Base-by-base conservation (phyloP, 2,113 vertebrate species). In the Columba livia region DNA sequence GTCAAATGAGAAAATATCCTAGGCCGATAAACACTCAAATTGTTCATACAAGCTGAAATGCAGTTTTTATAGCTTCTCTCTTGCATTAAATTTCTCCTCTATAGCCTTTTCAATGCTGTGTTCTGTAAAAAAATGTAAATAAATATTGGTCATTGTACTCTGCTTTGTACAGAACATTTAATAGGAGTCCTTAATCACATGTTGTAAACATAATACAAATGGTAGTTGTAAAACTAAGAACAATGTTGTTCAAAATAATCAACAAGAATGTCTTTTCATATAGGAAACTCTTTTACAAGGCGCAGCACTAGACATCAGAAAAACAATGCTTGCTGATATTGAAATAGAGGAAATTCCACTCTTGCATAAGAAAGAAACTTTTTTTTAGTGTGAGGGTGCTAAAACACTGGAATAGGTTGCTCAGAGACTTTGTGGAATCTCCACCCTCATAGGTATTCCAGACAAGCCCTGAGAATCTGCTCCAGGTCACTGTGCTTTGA, bases 61-160 rank as follows among this genome's bases (percentile, higher is more conserved):
- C 17, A 81, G 11, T 5, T 26, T 94, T 95, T 94, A 91, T 44
- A 87, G 70, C 50, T 87, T 51, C n/a, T 69, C 44, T 60, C 66
- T 54, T 54, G 44, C 62, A 85, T 91, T 89, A 65, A 12, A 81
- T 89, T 79, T 87, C 70, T 85, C 13, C 15, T 85, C 51, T 93
- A 40, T 31, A 60, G 42, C 67, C 44, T 94, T 87, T 93, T 87
- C 85, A 92, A 75, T 48, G 21, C 24, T 48, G 23, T 58, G 48
- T 61, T 94, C 74, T 82, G 53, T 60, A 66, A 92, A 88, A 79
- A 92, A 90, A 73, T 11, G 20, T 84, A 90, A 92, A 90, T 90
- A 95, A 97, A 90, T 85, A 74, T 84, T 74, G 69, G 88, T 86
- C 93, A 92, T 74, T 95, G 83, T 47, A 77, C 81, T 81, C 42